phyloP scores from a whole-genome alignment of 2,797 vertebrate genomes.

The Lagodon rhomboides region DNA sequence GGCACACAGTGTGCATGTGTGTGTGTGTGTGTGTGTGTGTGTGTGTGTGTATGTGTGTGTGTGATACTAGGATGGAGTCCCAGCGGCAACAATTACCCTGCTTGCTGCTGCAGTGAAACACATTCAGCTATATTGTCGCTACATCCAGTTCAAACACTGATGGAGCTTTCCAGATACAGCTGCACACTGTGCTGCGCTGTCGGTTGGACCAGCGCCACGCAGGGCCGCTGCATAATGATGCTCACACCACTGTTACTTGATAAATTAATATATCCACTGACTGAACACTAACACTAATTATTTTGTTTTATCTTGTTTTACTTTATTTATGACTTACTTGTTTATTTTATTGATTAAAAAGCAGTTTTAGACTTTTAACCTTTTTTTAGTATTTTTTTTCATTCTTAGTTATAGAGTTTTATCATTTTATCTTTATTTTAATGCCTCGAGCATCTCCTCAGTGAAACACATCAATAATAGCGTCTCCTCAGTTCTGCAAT shows the following conservation, averaged over 20 bases:
- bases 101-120: conserved; percentile 20
- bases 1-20: neutral
- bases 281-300: neutral
- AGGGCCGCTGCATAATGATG: too few species aligned
- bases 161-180: conserved; percentile 42
- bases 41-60: neutral
- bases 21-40: neutral
- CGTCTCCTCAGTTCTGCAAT: too few species aligned
- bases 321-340: too few species aligned
- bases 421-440: too few species aligned
- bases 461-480: too few species aligned
- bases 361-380: too few species aligned
- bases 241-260: neutral
- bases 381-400: too few species aligned
- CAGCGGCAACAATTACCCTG: conserved; percentile 14
- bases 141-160: conserved; percentile 25
- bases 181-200: conserved; percentile 5
- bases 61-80: conserved; percentile 7
- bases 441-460: too few species aligned
- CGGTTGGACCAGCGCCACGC: neutral
- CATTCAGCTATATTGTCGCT: conserved; percentile 25
- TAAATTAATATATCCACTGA: neutral
- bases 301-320: too few species aligned
- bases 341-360: too few species aligned
- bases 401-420: too few species aligned